phyloP scores from a whole-genome alignment of 2,888 invertebrate genomes.

The Conops quadrifasciatus region DNA sequence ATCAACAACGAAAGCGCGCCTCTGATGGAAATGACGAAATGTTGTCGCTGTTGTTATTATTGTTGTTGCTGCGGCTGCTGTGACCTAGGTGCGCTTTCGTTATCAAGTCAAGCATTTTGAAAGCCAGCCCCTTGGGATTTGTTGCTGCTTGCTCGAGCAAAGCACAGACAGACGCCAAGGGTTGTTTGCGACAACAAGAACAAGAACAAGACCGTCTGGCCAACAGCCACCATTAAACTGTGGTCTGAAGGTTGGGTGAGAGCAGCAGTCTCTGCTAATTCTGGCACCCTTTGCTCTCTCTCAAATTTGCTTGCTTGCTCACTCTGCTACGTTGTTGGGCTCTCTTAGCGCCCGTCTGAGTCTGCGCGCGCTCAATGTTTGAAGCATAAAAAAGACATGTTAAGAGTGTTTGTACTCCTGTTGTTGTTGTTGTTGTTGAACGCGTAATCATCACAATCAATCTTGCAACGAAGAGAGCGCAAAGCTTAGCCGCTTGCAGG shows the following conservation, averaged over 20 bases:
- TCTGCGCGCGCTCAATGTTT: not conserved
- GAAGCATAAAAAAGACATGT: slow-evolving; percentile 1
- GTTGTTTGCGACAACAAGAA: not conserved
- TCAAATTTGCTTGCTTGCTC: not conserved
- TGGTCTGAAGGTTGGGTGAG: slow-evolving; percentile 9
- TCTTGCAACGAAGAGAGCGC: slow-evolving; percentile 5
- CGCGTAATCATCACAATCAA: not conserved
- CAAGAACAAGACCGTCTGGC: not conserved
- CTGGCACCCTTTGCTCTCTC: slow-evolving; percentile 15
- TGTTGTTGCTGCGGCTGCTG: slow-evolving; percentile 9
- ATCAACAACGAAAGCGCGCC: slow-evolving; percentile 19
- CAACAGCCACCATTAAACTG: not conserved
- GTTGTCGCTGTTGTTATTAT: slow-evolving; percentile 19
- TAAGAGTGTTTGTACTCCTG: slow-evolving; percentile 41
- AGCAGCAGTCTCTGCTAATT: not conserved
- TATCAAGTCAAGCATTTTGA: slow-evolving; percentile 38
- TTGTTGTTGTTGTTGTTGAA: not conserved
- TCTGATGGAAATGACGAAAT: not conserved
- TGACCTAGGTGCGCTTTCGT: slow-evolving; percentile 29
- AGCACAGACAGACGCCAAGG: not conserved
- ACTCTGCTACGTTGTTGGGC: not conserved
- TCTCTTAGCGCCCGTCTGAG: not conserved
- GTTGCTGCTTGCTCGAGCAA: not conserved
- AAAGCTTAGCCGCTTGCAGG: slow-evolving; percentile 26
- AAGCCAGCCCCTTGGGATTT: slow-evolving; percentile 47